These are phyloP conservation scores for Fulica atra DNA, from an alignment of 2,113 vertebrate genomes.

Conservation along the genomic window DNA sequence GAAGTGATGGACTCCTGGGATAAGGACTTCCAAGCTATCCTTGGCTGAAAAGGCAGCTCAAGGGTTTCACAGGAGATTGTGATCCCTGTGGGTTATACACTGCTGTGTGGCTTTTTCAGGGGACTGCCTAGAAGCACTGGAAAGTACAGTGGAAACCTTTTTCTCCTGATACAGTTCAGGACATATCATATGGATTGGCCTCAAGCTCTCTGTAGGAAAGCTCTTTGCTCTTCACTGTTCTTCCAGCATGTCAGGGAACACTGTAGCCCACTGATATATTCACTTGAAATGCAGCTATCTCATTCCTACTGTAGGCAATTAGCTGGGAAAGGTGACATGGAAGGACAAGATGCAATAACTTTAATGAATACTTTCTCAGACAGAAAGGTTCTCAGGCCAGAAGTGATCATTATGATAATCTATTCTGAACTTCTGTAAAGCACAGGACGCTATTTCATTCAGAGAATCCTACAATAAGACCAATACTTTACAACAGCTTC, in stretches of 20 bases:
- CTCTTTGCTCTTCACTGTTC: not conserved
- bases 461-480: not conserved
- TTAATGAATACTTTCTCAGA: constrained; percentile 21
- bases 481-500: not conserved
- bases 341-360: constrained; percentile 1
- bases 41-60: not conserved
- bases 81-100: not conserved
- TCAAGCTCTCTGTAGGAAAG: not conserved
- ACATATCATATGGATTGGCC: not conserved
- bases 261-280: not conserved
- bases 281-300: not conserved
- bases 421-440: constrained; percentile 9
- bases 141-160: not conserved
- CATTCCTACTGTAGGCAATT: not conserved
- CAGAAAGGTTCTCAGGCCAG: not conserved
- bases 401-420: not conserved
- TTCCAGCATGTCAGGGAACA: not conserved
- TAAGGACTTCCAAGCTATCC: not conserved
- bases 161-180: not conserved
- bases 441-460: not conserved
- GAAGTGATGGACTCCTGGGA: not conserved
- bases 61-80: not conserved
- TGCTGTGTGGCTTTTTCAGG: not conserved
- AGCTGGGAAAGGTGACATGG: not conserved
- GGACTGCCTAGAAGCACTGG: not conserved